Conservation (phyloP, 2,797 vertebrate species). For the Coregonus suidteri region DNA sequence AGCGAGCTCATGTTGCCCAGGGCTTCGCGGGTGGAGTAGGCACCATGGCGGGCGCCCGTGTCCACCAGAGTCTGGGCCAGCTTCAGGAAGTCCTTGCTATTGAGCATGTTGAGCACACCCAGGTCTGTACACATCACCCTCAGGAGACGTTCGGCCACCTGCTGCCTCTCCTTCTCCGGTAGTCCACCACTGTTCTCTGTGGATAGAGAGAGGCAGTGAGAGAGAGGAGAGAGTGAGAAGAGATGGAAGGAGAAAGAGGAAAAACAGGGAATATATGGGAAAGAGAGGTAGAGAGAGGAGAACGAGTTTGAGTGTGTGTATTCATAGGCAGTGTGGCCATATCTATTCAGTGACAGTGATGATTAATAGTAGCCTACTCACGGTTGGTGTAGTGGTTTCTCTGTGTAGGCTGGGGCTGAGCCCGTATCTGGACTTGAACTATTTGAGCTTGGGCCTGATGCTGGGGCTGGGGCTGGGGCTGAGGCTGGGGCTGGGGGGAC, state of each 20-base stretch:
- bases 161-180: constrained; percentile 96
- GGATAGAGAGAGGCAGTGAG: neutral
- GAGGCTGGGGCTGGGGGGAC: constrained; percentile 38
- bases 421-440: neutral
- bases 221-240: neutral
- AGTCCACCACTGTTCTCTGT: constrained; percentile 80
- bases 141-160: constrained; percentile 93
- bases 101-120: constrained; percentile 88
- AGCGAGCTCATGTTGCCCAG: constrained; percentile 95
- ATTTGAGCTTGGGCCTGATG: neutral
- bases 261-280: no score
- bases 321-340: neutral
- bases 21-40: constrained; percentile 93
- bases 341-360: no score
- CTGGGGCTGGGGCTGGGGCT: constrained; percentile 19
- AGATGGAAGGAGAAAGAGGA: no score
- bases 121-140: constrained; percentile 96
- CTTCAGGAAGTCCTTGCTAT: constrained; percentile 96
- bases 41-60: constrained; percentile 92
- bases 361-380: constrained; percentile 61
- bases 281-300: no score
- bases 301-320: neutral
- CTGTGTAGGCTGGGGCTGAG: constrained; percentile 73
- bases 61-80: constrained; percentile 97
- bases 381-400: constrained; percentile 89